Evolutionary conservation across 2,888 invertebrate genomes (phyloP), one percentile per base, ranked within the genome.

Genomic region (Hermaeophaga mercurialis): DNA sequence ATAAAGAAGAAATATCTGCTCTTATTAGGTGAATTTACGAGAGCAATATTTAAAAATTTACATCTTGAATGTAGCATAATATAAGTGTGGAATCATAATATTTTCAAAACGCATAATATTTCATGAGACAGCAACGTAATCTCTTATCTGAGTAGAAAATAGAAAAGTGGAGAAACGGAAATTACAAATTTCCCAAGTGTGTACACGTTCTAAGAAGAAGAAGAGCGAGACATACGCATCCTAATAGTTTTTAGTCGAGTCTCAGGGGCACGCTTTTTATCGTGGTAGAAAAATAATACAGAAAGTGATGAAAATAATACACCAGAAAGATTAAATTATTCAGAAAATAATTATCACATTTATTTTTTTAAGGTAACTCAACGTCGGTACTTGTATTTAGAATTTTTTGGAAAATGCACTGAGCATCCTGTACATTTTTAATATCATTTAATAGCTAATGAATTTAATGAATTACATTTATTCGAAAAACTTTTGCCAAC

Each of bases 111-210:
- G 17, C 36, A 54, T 57, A 65, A 66, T 67, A 68, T 65, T 60
- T 67, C 54, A 66, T 58, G 54, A 63, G 61, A 56, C 61, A 58
- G 54, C 55, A 52, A 56, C 58, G 58, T 62, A 66, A 67, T 65
- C 66, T 61, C 63, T 69, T 72, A 71, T 70, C 70, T 65, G 43
- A 46, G 49, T 54, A 59, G 47, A 64, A 70, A 69, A 70, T 69
- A 70, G 68, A 69, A 67, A 67, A 69, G 61, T 66, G 60, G 54
- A 58, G 62, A 64, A 61, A 66, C 66, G 69, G 68, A 68, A 71
- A 71, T 70, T 71, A 71, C 70, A 67, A 70, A 72, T 71, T 71
- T 72, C 70, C 71, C 72, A 68, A 68, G 71, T 69, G 70, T 67
- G 68, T 63, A 61, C 68, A 68, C 64, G 68, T 64, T 70, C 60